Evolutionary conservation across 2,888 invertebrate genomes (phyloP).

Genomic region (Argyresthia albistria): DNA sequence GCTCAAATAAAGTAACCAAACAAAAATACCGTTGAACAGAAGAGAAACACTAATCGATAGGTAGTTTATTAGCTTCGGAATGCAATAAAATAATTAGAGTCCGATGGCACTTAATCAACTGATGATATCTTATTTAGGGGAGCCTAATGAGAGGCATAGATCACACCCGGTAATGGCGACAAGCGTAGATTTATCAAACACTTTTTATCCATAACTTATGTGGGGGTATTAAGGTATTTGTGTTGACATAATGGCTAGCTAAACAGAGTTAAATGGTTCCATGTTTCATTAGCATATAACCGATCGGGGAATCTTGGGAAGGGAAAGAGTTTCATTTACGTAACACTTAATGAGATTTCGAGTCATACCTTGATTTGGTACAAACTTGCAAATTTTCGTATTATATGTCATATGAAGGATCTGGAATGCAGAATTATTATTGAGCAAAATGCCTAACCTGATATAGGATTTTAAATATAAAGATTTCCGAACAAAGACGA

Average conservation of each 20-base stretch:
- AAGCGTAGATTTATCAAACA: constrained; percentile 60
- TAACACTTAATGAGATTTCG: no score
- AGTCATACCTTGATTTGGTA: no score
- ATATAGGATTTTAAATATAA: no score
- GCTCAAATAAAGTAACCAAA: not conserved
- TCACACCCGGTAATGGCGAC: constrained; percentile 66
- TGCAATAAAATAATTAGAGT: constrained; percentile 62
- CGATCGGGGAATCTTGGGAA: not conserved
- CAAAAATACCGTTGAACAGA: constrained; percentile 16
- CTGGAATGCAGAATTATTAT: no score
- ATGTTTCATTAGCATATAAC: constrained; percentile 30
- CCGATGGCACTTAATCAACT: constrained; percentile 49
- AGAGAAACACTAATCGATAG: constrained; percentile 38
- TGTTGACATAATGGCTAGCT: constrained; percentile 62
- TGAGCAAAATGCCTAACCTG: no score
- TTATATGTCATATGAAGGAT: no score
- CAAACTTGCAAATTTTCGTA: no score
- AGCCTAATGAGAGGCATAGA: constrained; percentile 64
- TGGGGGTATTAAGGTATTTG: constrained; percentile 51
- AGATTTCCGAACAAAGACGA: no score
- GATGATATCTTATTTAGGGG: constrained; percentile 63
- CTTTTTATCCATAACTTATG: constrained; percentile 63
- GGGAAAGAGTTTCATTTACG: no score
- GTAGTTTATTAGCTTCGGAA: constrained; percentile 50
- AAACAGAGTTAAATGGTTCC: constrained; percentile 48